Evolutionary conservation across 2,888 invertebrate species (phyloP), one percentile per base, ranked within the genome.

Genomic region (Tetranychus piercei): DNA sequence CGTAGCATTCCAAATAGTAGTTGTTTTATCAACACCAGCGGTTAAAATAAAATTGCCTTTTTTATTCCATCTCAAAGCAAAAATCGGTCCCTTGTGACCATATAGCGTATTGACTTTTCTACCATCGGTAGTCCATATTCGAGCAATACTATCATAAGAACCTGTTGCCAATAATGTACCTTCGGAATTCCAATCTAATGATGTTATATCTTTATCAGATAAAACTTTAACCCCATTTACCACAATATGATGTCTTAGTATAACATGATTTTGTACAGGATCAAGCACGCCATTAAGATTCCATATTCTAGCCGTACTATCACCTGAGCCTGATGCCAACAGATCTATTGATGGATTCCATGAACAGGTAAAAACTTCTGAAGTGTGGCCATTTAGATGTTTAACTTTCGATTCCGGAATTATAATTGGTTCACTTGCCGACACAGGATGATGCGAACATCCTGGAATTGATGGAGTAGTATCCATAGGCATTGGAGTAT

Each of bases 51-150:
- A 96, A 83, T 97, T 96, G 78, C 97, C 97, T 76, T 91, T 87
- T 84, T 96, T 95, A 82, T 99, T 99, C 97, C 97, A 99, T 82
- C 99, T 99, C 43, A 99, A 85, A 3, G 99, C 97, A 85, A 99
- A 99, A 81, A 99, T 99, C 0, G 99, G 97, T 18, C 97, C 99
- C 84, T 97, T 97, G 81, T 99, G 97, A 82, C 96, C 96, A 0
- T 96, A 96, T 78, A 99, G 84, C 44, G 96, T 96, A 74, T 93
- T 94, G 8, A 93, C 91, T 78, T 97, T 84, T 55, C 89, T 87
- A 66, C 85, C 99, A 82, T 95, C 92, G 67, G 94, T 94, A 65
- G 91, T 92, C 99, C 99, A 99, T 81, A 99, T 95, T 79, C 99
- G 87, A 44, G 97, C 97, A 84, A 92, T 96, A 2, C 99, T 97